Evolutionary conservation across 2,113 vertebrate genomes (phyloP).

Genomic region (Thamnaconus septentrionalis): DNA sequence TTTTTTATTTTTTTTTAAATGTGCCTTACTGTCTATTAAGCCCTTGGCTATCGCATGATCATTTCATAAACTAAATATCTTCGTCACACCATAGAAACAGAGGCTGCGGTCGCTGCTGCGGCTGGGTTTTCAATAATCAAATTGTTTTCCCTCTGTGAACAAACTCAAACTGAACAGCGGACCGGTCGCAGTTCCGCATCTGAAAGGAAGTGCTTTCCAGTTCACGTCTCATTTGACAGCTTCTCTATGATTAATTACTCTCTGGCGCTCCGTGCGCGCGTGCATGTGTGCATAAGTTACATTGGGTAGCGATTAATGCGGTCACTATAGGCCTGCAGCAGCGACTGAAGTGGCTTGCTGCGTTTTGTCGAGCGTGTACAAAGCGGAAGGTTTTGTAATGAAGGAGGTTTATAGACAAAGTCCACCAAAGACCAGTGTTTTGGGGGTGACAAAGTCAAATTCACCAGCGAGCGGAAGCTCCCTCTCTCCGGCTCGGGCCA

Average conservation of each 20-base stretch:
- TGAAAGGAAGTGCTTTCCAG: constrained; percentile 58
- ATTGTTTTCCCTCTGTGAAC: constrained; percentile 15
- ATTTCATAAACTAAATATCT: background rate
- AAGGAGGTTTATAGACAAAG: too few relatives aligned
- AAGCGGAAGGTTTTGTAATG: too few relatives aligned
- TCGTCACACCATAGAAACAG: constrained; percentile 30
- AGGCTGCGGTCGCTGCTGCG: constrained; percentile 11
- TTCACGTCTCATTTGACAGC: constrained; percentile 53
- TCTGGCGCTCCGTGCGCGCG: background rate
- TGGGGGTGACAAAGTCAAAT: constrained; percentile 28
- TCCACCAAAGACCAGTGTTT: background rate
- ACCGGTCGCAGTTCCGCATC: constrained; percentile 6
- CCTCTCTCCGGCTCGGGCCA: constrained; percentile 59
- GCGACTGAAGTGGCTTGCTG: background rate
- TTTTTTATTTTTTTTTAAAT: too few relatives aligned
- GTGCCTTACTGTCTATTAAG: too few relatives aligned
- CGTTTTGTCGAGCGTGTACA: too few relatives aligned
- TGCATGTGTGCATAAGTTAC: too few relatives aligned
- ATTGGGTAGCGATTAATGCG: too few relatives aligned
- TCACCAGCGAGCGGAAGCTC: constrained; percentile 48
- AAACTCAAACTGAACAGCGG: constrained; percentile 19
- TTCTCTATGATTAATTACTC: constrained; percentile 68
- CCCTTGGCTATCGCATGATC: background rate
- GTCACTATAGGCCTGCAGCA: background rate
- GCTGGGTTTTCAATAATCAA: constrained; percentile 13